These are phyloP conservation scores for Phrynocephalus vlangalii DNA, from an alignment of 2,797 vertebrate species.

Conservation along the genomic window DNA sequence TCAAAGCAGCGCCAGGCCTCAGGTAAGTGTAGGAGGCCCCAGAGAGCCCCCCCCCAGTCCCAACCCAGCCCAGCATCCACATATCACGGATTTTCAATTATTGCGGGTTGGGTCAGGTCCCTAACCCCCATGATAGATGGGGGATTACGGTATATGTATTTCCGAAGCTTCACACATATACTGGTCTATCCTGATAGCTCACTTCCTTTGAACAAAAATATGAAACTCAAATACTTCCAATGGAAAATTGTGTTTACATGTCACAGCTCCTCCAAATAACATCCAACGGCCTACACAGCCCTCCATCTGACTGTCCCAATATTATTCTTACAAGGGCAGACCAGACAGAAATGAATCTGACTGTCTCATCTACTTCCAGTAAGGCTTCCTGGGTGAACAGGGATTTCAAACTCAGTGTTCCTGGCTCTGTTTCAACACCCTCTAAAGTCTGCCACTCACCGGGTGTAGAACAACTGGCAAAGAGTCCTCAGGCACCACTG, in stretches of 20 bases:
- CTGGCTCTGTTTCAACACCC: not conserved
- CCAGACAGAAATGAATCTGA: not conserved
- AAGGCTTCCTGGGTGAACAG: not conserved
- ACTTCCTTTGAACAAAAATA: not conserved
- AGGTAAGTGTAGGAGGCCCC: too few relatives aligned
- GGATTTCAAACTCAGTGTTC: not conserved
- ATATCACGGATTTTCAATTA: too few relatives aligned
- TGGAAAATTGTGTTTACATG: not conserved
- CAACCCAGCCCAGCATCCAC: too few relatives aligned
- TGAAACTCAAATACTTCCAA: not conserved
- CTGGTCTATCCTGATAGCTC: not conserved
- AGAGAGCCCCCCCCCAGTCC: too few relatives aligned
- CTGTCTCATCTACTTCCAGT: not conserved
- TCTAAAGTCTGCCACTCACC: not conserved
- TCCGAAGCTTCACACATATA: not conserved
- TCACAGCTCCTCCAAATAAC: not conserved
- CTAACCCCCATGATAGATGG: too few relatives aligned
- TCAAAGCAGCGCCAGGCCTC: too few relatives aligned
- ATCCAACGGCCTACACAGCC: too few relatives aligned
- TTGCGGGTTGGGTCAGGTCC: too few relatives aligned
- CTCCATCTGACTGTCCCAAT: not conserved
- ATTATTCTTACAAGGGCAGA: not conserved
- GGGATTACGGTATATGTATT: not conserved
- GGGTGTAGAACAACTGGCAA: not conserved
- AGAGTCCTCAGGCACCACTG: too few relatives aligned